Evolutionary conservation across 1,140 invertebrate genomes (phyloP), one percentile per base, ranked within the genome.

Genomic region (Lanistes nyassanus): DNA sequence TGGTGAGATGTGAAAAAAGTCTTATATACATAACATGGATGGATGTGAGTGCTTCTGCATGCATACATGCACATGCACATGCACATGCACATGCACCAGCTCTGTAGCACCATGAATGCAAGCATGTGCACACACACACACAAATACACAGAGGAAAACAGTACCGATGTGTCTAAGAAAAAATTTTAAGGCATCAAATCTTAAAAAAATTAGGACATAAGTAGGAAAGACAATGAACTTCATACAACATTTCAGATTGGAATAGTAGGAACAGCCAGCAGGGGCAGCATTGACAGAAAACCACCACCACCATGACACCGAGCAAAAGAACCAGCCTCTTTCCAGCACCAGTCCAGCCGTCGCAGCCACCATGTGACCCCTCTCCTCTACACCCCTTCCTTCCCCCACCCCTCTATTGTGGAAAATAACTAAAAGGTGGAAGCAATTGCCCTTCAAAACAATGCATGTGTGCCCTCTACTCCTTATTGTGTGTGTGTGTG

Each of bases 71-170:
- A 60, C 56, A 60, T 29, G 31, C 56, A 60, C 56, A 60, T 29
- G 31, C 21, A 60, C 56, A 60, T 29, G 31, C 56, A 60, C 56
- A 60, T 55, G 60, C 11, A 21, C 37, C 29, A 34, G 60, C 21
- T 64, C 29, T 64, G 53, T 55, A n/a, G 13, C 13, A 16, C 13
- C n/a, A n/a, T 55, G 53, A 16, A n/a, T 55, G 23, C n/a, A n/a
- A 16, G 53, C n/a, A n/a, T 55, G 53, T 55, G 58, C 60, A 64
- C 60, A 64, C 60, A 64, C 60, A 31, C 60, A 64, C 60, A 31
- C 60, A 64, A 29, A 31, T 36, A 64, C 60, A 31, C 60, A 64
- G 29, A 31, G 29, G 37, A 29, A 31, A 29, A 64, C 60, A 31
- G n/a, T n/a, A n/a, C n/a, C n/a, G n/a, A n/a, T n/a, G n/a, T n/a